Percentiles rank a stretch among this genome's conserved stretches.
phyloP scores from a whole-genome alignment of 2,113 vertebrate species.

The Nanorana parkeri region DNA sequence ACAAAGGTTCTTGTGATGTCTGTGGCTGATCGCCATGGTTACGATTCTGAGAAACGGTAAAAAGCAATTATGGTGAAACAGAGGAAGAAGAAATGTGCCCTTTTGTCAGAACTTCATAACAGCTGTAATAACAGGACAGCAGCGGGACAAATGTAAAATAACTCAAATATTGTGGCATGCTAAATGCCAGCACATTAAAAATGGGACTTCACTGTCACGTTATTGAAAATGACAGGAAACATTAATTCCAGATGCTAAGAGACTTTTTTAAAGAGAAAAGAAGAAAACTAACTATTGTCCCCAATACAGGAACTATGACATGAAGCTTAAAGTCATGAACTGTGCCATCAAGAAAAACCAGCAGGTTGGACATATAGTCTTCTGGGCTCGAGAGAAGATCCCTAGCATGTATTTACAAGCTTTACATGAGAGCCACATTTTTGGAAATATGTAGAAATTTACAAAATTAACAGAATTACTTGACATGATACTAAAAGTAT shows the following conservation, averaged over 20 bases:
- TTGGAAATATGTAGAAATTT: no score
- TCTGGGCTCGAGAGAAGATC: no score
- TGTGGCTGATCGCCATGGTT: constrained; percentile 83
- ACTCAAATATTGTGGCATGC: constrained; percentile 80
- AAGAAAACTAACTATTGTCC: constrained; percentile 64
- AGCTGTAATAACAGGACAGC: constrained; percentile 85
- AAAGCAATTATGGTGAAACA: constrained; percentile 85
- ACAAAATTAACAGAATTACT: no score
- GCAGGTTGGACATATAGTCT: no score
- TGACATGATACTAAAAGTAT: no score
- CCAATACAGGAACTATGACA: constrained; percentile 64
- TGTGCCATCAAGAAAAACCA: constrained; percentile 49
- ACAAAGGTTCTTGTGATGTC: constrained; percentile 84
- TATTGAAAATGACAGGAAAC: constrained; percentile 80
- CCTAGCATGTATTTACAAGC: no score
- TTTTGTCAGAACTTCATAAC: constrained; percentile 87
- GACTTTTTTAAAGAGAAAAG: constrained; percentile 68
- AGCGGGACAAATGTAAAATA: constrained; percentile 79
- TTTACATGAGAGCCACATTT: no score
- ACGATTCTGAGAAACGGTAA: constrained; percentile 83
- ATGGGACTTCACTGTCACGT: constrained; percentile 76
- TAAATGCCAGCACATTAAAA: constrained; percentile 78
- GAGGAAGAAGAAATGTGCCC: constrained; percentile 74
- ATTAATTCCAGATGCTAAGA: constrained; percentile 78
- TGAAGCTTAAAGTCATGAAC: constrained; percentile 66